Evolutionary conservation across 2,888 invertebrate species (phyloP), one percentile per base, ranked within the genome.

Genomic region (Keiferia lycopersicella): DNA sequence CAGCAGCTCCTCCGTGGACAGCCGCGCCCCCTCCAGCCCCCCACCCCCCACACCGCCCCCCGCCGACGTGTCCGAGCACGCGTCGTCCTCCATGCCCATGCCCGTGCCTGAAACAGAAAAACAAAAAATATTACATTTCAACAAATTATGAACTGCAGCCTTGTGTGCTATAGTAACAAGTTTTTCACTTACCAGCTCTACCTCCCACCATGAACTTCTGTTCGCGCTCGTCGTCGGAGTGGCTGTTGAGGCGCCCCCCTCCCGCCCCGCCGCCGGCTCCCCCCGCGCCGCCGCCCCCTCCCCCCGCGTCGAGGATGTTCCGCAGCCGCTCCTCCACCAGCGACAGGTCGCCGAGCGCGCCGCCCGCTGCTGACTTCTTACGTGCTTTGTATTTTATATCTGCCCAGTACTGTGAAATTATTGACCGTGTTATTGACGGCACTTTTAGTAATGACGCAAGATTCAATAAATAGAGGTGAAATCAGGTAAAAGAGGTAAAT

Each of bases 341-440:
- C 38, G 89, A 84, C 3, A 91, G 79, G 61, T 90, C 90, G 0
- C 88, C 90, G 7, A 88, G 75, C 1, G 86, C 85, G 1, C 88
- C 90, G 1, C 80, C 85, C 0, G 88, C 88, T 1, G 89, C 88
- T 6, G 81, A 77, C 79, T 91, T 91, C 74, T 87, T 87, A 2
- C 91, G 84, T 1, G 89, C 84, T 68, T 88, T 89, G 71, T 91
- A 91, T 66, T 91, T 91, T 41, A 91, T 83, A 64, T 90, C 91
- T 1, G 91, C 88, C 91, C 91, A 91, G 68, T 88, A 89, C 88
- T 90, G 79, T 10, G 6, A 34, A 34, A 34, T 34, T 34, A 34
- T 34, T 34, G 7, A 34, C n/a, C n/a, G n/a, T n/a, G n/a, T n/a
- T n/a, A n/a, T n/a, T n/a, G n/a, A n/a, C n/a, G n/a, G n/a, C n/a